Base-by-base conservation (phyloP, 2,888 invertebrate genomes). In the Apamea epomidion region DNA sequence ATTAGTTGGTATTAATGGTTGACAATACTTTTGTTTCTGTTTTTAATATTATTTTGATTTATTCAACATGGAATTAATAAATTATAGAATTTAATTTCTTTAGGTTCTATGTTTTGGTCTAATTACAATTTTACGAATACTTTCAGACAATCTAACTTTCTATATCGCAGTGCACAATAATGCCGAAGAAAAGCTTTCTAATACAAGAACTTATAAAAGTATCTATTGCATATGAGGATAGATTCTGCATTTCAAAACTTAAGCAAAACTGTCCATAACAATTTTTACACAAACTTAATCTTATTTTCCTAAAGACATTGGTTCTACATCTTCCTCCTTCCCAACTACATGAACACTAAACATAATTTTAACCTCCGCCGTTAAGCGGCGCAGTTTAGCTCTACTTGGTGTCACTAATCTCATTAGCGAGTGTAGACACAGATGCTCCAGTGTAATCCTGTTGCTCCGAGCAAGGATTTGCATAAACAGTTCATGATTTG, bases 351-450 rank as follows among this genome's bases (percentile, higher is more conserved):
- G 67, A 83, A 74, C 80, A 88, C 78, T 82, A 60, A 83, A 89
- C 88, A 91, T 80, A 37, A 62, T 87, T 89, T 91, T 86, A 90
- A 91, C 90, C 88, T 90, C 88, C 83, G 71, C 85, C 88, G 82
- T 90, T 92, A 91, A 90, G 87, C 84, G 83, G 79, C 83, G 86
- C 83, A 84, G 85, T 89, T 89, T 88, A 90, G 91, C 90, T 91
- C 88, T 90, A 90, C 91, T 92, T 92, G 92, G 92, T 93, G 92
- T 92, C 91, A 91, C 92, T 95, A 94, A 95, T 94, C 94, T 95
- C 94, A 95, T 95, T 95, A 95, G 93, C 86, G 92, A 90, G 90
- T 92, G 93, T 93, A 94, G 92, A 93, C 93, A 94, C 95, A 95
- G 94, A 94, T 95, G 95, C 92, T 93, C 91, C 90, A 90, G 82